phyloP scores from a whole-genome alignment of 2,888 invertebrate genomes.

The Limnephilus auricula region DNA sequence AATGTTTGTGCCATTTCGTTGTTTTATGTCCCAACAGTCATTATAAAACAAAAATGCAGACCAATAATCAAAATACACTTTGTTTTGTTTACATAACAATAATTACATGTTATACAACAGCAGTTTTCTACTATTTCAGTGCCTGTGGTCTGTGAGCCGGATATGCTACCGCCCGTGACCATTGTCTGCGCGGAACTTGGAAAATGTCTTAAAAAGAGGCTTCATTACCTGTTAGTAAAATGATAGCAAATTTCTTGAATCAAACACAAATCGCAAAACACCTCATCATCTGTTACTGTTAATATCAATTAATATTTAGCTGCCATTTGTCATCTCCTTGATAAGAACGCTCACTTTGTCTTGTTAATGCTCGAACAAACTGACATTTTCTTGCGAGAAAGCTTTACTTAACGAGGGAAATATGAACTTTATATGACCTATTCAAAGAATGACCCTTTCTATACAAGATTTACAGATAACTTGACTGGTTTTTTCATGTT shows the following conservation, averaged over 20 bases:
- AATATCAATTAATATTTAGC: not conserved
- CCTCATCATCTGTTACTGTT: no score
- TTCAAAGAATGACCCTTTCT: not conserved
- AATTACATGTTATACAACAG: not conserved
- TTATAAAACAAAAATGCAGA: not conserved
- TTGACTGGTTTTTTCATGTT: not conserved
- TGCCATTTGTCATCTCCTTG: not conserved
- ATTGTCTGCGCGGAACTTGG: not conserved
- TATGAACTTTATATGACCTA: not conserved
- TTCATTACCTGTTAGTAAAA: not conserved
- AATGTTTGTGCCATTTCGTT: not conserved
- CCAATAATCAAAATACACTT: not conserved
- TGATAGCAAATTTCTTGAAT: not conserved
- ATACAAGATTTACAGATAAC: not conserved
- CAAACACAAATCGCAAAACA: not conserved
- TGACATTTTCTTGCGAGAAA: conserved; percentile 13
- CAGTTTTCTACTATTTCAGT: not conserved
- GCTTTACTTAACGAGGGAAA: not conserved
- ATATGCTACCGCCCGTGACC: not conserved
- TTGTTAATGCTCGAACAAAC: not conserved
- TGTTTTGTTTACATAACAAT: not conserved
- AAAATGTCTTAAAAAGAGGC: not conserved
- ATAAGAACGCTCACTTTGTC: not conserved
- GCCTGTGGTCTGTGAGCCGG: not conserved
- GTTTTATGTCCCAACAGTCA: not conserved